phyloP scores from a whole-genome alignment of 2,797 vertebrate genomes.

The Manis crassicaudata region DNA sequence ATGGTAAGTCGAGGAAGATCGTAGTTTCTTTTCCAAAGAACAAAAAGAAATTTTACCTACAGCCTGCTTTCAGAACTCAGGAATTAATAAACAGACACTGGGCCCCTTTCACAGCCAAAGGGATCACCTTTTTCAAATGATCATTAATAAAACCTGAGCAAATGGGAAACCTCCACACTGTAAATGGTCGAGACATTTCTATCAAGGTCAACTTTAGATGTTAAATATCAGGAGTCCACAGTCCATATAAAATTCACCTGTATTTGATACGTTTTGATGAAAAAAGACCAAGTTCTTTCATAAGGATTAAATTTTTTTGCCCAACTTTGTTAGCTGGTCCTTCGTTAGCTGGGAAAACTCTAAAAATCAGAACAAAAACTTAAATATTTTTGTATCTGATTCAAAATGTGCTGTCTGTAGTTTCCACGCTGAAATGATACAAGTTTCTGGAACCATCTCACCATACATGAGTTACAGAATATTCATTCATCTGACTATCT shows the following conservation, averaged over 20 bases:
- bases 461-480: not conserved
- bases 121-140: conserved; percentile 25
- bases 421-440: not conserved
- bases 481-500: not conserved
- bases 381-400: not conserved
- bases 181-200: not conserved
- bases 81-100: not conserved
- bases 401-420: not conserved
- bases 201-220: not conserved
- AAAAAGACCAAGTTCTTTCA: not conserved
- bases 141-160: not conserved
- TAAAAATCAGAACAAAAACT: conserved; percentile 33
- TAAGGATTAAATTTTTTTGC: not conserved
- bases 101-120: not conserved
- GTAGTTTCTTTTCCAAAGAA: not conserved
- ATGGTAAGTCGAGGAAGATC: not conserved
- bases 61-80: not conserved
- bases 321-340: not conserved
- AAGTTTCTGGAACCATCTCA: not conserved
- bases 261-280: not conserved
- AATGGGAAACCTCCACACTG: not conserved
- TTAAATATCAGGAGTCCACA: not conserved
- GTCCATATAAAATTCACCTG: not conserved
- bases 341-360: not conserved
- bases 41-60: conserved; percentile 20